These are phyloP conservation scores for Megatriorchis doriae DNA, from an alignment of 2,113 vertebrate species.

Conservation along the genomic window DNA sequence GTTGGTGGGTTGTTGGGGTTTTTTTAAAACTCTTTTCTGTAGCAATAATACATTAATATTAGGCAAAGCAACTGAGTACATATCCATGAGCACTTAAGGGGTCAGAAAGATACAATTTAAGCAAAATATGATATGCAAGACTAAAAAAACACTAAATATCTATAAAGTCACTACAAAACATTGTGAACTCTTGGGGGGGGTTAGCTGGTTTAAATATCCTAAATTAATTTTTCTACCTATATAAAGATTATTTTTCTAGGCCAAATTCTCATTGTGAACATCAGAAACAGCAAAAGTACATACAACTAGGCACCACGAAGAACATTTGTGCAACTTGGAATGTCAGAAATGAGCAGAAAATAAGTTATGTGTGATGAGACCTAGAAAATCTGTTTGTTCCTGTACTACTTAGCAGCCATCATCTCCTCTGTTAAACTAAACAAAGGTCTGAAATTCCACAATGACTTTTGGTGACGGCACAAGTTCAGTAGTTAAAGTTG, in stretches of 20 bases:
- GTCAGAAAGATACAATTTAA: background rate
- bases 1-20: too few relatives aligned
- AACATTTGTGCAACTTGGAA: slow-evolving; percentile 17
- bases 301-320: background rate
- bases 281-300: background rate
- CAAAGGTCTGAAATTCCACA: slow-evolving; percentile 62
- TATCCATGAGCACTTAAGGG: background rate
- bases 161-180: background rate
- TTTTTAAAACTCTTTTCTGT: background rate
- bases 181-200: background rate
- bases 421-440: slow-evolving; percentile 37
- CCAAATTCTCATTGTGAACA: background rate
- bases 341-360: slow-evolving; percentile 26
- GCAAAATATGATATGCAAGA: background rate
- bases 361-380: slow-evolving; percentile 28
- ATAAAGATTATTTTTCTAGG: background rate
- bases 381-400: slow-evolving; percentile 57
- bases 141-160: background rate
- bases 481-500: slow-evolving; percentile 41
- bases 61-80: background rate
- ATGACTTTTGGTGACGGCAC: slow-evolving; percentile 47
- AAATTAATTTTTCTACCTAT: background rate
- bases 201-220: background rate
- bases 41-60: background rate
- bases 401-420: slow-evolving; percentile 43